Percentiles rank a stretch among this genome's conserved stretches.
Conservation (phyloP, 2,113 vertebrate species). For the Phaetusa simplex region DNA sequence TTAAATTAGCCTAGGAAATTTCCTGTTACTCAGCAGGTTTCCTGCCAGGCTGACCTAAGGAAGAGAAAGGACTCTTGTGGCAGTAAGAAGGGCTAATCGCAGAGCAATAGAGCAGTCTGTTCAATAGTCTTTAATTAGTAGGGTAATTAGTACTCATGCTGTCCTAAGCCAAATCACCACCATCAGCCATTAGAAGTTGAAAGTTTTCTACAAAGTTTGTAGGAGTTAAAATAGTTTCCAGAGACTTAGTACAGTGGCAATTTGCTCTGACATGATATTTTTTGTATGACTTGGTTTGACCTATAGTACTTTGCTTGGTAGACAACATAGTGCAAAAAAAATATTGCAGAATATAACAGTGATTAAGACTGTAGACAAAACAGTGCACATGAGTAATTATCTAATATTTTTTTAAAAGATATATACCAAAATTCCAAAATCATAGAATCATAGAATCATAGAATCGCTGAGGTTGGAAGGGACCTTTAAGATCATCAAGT, state of each 20-base stretch:
- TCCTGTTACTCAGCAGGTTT: not conserved
- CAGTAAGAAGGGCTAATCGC: not conserved
- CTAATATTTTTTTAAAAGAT: fast-evolving
- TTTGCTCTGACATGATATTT: not conserved
- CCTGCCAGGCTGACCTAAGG: not conserved
- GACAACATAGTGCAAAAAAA: not conserved
- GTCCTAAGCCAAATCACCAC: not conserved
- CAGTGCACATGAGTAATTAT: not conserved
- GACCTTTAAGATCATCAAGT: too few species aligned
- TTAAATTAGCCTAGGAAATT: not conserved
- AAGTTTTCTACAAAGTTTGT: not conserved
- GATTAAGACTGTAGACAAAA: not conserved
- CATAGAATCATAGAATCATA: too few species aligned
- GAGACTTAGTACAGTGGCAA: not conserved
- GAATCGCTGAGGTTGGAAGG: too few species aligned
- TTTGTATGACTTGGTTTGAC: not conserved
- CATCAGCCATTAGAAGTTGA: not conserved
- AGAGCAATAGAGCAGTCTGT: not conserved
- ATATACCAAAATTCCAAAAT: not conserved
- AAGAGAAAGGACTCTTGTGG: not conserved
- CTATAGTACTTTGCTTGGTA: not conserved
- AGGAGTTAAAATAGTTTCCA: not conserved
- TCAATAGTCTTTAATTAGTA: not conserved
- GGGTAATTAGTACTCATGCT: not conserved
- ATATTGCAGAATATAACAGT: not conserved